A percentile compares a stretch with the other conserved stretches of the same genome.
Conservation (phyloP, 1,140 invertebrate genomes). For the Saccostrea glomerata region DNA sequence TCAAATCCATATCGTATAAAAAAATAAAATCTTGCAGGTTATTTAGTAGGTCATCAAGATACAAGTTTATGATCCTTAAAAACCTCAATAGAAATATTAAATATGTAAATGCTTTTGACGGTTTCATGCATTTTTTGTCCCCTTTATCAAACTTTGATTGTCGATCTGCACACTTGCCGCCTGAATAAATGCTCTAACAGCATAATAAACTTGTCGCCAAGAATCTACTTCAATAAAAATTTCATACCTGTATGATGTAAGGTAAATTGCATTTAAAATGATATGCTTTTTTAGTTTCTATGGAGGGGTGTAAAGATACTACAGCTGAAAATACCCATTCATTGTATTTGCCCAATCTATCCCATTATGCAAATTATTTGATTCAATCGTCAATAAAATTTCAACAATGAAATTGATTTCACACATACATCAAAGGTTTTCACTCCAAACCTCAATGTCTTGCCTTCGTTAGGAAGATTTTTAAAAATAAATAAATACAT, state of each 20-base stretch:
- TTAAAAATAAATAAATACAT: background rate
- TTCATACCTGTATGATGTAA: slow-evolving; percentile 34
- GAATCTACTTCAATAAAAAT: slow-evolving; percentile 37
- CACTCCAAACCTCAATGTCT: background rate
- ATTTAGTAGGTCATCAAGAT: slow-evolving; percentile 12
- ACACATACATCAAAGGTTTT: slow-evolving; percentile 20
- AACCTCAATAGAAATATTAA: slow-evolving; percentile 20
- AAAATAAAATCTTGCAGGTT: background rate
- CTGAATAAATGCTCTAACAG: background rate
- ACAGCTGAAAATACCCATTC: slow-evolving; percentile 18
- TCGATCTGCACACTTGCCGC: slow-evolving; percentile 5
- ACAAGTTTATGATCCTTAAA: slow-evolving; percentile 30
- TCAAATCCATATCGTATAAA: background rate
- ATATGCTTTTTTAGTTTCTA: slow-evolving; percentile 37
- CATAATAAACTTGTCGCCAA: slow-evolving; percentile 31
- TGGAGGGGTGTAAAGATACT: slow-evolving; percentile 12
- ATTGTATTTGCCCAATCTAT: slow-evolving; percentile 32
- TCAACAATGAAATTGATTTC: slow-evolving; percentile 38
- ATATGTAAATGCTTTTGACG: slow-evolving; percentile 24
- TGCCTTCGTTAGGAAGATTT: background rate
- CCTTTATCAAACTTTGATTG: slow-evolving; percentile 34
- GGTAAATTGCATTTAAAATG: slow-evolving; percentile 36
- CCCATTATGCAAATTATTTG: slow-evolving; percentile 36
- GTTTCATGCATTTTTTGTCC: slow-evolving; percentile 9
- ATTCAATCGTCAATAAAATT: slow-evolving; percentile 37